These are phyloP conservation scores for Prunella fulvescens DNA, from an alignment of 2,113 vertebrate species.

Conservation along the genomic window DNA sequence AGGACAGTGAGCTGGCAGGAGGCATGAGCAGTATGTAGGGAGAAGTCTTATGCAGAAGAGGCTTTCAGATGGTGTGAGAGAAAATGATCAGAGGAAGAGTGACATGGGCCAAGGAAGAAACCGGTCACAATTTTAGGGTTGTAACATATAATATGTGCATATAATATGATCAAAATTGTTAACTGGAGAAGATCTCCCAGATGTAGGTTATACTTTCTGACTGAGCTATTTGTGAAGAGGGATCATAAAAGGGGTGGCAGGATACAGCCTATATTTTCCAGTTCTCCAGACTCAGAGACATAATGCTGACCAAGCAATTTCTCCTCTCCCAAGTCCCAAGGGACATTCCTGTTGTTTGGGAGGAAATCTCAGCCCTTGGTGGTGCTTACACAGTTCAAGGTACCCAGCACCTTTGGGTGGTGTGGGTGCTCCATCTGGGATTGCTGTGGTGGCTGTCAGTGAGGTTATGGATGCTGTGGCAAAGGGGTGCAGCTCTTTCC, in stretches of 20 bases:
- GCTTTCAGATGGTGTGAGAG: background rate
- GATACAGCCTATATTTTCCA: background rate
- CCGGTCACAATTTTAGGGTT: background rate
- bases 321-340: background rate
- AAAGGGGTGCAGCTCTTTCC: background rate
- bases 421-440: too few relatives aligned
- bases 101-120: background rate
- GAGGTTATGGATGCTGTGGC: background rate
- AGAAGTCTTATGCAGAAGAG: background rate
- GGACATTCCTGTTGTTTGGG: background rate
- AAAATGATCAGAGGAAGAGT: background rate
- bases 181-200: background rate
- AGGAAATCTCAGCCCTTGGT: background rate
- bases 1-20: background rate
- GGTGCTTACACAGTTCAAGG: background rate
- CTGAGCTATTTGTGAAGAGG: background rate
- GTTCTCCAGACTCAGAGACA: background rate
- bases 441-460: background rate
- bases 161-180: background rate
- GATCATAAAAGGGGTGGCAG: background rate
- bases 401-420: background rate
- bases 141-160: background rate
- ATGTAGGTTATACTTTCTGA: background rate
- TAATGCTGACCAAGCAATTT: background rate
- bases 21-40: background rate